These are phyloP conservation scores for Deilephila elpenor DNA, from an alignment of 2,888 invertebrate species.

Conservation along the genomic window DNA sequence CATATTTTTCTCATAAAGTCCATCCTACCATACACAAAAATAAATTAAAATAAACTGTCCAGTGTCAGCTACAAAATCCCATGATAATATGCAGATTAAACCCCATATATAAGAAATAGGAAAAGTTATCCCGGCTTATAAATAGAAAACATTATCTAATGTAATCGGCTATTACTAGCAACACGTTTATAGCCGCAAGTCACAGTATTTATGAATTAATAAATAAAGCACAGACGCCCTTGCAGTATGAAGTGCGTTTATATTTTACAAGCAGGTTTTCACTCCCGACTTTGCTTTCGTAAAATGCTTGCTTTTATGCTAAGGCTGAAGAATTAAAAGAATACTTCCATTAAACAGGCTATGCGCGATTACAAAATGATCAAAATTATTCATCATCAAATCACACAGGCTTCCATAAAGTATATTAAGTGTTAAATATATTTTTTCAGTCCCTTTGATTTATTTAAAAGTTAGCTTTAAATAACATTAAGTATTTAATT, in stretches of 20 bases:
- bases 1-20: no score
- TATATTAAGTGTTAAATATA: no score
- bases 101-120: not conserved
- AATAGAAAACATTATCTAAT: constrained; percentile 20
- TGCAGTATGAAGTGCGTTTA: not conserved
- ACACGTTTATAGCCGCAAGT: constrained; percentile 1
- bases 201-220: constrained; percentile 14
- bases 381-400: no score
- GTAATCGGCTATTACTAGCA: constrained; percentile 14
- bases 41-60: no score
- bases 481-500: no score
- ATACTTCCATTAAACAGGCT: no score
- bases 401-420: no score
- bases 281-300: not conserved
- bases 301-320: not conserved
- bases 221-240: not conserved
- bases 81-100: not conserved
- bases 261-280: not conserved
- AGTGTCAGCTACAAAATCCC: no score
- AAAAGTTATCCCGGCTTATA: not conserved
- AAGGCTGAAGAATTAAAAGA: not conserved
- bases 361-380: no score
- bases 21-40: no score
- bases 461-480: no score
- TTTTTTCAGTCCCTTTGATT: no score